Evolutionary conservation across 2,888 invertebrate species (phyloP).

Genomic region (Caenorhabditis afra): DNA sequence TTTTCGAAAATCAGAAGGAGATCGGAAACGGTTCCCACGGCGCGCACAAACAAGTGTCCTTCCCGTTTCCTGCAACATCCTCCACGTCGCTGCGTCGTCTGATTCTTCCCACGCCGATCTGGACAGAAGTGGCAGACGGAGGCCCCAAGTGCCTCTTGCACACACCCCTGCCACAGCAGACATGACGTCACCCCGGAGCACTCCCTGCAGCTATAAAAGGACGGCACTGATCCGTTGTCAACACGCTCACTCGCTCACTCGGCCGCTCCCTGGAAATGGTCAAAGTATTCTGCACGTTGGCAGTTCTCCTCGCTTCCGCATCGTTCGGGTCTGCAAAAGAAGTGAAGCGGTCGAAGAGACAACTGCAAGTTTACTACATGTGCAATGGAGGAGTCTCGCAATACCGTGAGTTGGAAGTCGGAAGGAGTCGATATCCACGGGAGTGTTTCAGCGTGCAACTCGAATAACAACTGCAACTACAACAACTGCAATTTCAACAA

Average conservation of each 20-base stretch:
- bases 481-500: slow-evolving; percentile 58
- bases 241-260: slow-evolving; percentile 18
- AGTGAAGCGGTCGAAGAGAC: slow-evolving; percentile 65
- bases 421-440: not conserved
- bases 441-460: slow-evolving; percentile 4
- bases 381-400: slow-evolving; percentile 66
- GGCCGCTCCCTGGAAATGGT: slow-evolving; percentile 22
- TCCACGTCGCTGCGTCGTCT: slow-evolving; percentile 4
- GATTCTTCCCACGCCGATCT: slow-evolving; percentile 42
- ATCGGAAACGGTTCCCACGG: slow-evolving; percentile 7
- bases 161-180: slow-evolving; percentile 57
- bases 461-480: slow-evolving; percentile 45
- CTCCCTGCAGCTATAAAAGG: slow-evolving; percentile 50
- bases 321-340: slow-evolving; percentile 52
- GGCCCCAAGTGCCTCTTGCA: slow-evolving; percentile 37
- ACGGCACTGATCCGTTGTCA: slow-evolving; percentile 24
- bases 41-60: slow-evolving; percentile 8
- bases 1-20: not conserved
- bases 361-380: slow-evolving; percentile 65
- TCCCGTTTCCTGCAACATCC: slow-evolving; percentile 34
- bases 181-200: slow-evolving; percentile 49
- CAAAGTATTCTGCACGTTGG: slow-evolving; percentile 24
- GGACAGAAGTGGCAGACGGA: slow-evolving; percentile 35
- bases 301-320: slow-evolving; percentile 11
- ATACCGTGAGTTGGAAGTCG: slow-evolving; percentile 58